A percentile compares a stretch with the other conserved stretches of the same genome.
These are phyloP conservation scores for Perdita meconis DNA, from an alignment of 2,888 invertebrate species.

Conservation along the genomic window DNA sequence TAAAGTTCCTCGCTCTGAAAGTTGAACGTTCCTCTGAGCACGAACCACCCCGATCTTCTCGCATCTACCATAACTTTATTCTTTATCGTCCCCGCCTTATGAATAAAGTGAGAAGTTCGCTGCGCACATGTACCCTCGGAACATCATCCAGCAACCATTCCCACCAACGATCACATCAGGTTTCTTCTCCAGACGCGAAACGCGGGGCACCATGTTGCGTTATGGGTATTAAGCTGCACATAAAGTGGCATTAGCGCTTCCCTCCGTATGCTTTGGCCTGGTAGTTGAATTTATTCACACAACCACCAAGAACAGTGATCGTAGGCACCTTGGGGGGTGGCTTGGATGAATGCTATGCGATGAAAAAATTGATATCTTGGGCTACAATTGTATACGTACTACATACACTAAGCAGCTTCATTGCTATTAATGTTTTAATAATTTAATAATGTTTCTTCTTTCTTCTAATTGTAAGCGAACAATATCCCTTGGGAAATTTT, in stretches of 20 bases:
- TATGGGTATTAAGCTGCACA: constrained; percentile 78
- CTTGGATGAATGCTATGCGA: neutral
- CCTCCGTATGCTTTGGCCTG: constrained; percentile 76
- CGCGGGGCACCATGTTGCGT: constrained; percentile 77
- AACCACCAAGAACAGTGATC: constrained; percentile 25
- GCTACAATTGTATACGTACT: too few relatives aligned
- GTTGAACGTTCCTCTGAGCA: neutral
- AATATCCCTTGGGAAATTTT: too few relatives aligned
- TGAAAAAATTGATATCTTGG: neutral
- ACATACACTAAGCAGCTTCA: too few relatives aligned
- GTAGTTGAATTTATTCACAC: constrained; percentile 56
- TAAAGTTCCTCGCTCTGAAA: neutral
- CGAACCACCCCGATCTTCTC: neutral
- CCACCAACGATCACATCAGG: constrained; percentile 31
- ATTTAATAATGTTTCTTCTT: too few relatives aligned
- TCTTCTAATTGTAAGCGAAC: too few relatives aligned
- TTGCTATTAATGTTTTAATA: too few relatives aligned
- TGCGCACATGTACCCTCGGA: constrained; percentile 42
- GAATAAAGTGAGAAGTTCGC: constrained; percentile 71
- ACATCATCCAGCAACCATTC: constrained; percentile 56
- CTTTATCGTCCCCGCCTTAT: constrained; percentile 59
- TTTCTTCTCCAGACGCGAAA: constrained; percentile 24
- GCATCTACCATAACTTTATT: constrained; percentile 22
- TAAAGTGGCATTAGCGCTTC: constrained; percentile 81
- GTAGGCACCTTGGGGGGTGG: neutral